Evolutionary conservation across 2,113 vertebrate species (phyloP).

Genomic region (Hiodon alosoides): DNA sequence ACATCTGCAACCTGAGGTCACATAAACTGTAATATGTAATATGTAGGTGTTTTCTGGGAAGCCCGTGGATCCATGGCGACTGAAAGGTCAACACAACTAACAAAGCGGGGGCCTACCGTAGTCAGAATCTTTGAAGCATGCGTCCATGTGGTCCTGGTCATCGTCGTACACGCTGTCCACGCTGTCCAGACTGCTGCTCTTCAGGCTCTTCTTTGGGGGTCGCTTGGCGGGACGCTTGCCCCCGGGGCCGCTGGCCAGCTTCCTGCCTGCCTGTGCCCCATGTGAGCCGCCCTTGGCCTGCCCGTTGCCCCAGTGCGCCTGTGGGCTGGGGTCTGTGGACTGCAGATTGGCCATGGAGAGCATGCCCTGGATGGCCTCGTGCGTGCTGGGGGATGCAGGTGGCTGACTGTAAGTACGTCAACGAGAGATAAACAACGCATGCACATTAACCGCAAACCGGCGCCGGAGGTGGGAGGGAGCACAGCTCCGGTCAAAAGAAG

Average conservation of each 20-base stretch:
- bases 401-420: conserved; percentile 81
- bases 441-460: conserved; percentile 47
- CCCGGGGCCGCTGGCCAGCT: conserved; percentile 48
- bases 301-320: conserved; percentile 76
- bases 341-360: conserved; percentile 98
- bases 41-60: no score
- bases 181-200: conserved; percentile 77
- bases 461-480: conserved; percentile 26
- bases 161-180: conserved; percentile 80
- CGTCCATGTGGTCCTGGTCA: conserved; percentile 93
- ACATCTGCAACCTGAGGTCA: no score
- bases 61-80: no score
- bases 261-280: conserved; percentile 68
- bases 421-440: conserved; percentile 62
- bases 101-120: conserved; percentile 66
- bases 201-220: conserved; percentile 77
- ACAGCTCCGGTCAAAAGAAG: conserved; percentile 32
- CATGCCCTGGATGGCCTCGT: conserved; percentile 99
- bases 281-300: conserved; percentile 78
- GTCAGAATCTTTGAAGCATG: conserved; percentile 96
- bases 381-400: conserved; percentile 96
- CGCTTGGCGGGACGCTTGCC: conserved; percentile 72
- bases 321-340: conserved; percentile 87
- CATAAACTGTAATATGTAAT: no score
- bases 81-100: not conserved